A percentile compares a stretch with the other conserved stretches of the same genome.
These are phyloP conservation scores for Oreochromis spilurus DNA, from an alignment of 2,113 vertebrate genomes.

Conservation along the genomic window DNA sequence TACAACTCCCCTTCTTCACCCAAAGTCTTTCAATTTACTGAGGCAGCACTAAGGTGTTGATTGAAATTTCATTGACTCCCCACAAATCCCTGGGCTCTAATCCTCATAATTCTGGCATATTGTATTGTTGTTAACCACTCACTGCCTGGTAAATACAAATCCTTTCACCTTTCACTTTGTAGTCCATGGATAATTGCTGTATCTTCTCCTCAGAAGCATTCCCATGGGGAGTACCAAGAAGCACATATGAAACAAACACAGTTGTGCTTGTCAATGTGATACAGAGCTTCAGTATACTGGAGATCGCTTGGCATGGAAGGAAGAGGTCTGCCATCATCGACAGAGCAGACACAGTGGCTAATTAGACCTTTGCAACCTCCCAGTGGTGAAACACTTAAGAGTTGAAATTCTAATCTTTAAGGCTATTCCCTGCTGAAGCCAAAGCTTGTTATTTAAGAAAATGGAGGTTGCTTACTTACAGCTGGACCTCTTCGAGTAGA, in stretches of 20 bases:
- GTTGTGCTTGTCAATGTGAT: conserved; percentile 36
- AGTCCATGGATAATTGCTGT: conserved; percentile 69
- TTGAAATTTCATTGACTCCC: conserved; percentile 44
- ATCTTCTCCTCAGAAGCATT: conserved; percentile 61
- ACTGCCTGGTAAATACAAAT: conserved; percentile 66
- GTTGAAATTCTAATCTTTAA: conserved; percentile 33
- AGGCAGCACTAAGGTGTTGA: conserved; percentile 30
- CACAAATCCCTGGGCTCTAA: conserved; percentile 50
- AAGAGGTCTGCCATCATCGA: conserved; percentile 46
- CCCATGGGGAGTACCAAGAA: conserved; percentile 31
- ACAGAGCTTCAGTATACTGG: conserved; percentile 9
- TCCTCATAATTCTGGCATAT: conserved; percentile 67
- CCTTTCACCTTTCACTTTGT: conserved; percentile 53
- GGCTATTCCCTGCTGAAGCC: conserved; percentile 4
- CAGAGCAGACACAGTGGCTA: conserved; percentile 36
- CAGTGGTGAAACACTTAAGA: conserved; percentile 51
- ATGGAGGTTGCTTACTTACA: background rate
- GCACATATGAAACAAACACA: conserved; percentile 42
- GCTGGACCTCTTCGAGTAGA: background rate
- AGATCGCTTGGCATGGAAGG: conserved; percentile 32
- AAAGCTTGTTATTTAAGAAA: background rate
- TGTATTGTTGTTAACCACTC: conserved; percentile 69
- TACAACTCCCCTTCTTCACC: background rate
- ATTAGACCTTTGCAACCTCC: conserved; percentile 62
- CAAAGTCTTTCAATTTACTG: conserved; percentile 17